Base-by-base conservation (phyloP, 2,113 vertebrate genomes). In the Oxyura jamaicensis region DNA sequence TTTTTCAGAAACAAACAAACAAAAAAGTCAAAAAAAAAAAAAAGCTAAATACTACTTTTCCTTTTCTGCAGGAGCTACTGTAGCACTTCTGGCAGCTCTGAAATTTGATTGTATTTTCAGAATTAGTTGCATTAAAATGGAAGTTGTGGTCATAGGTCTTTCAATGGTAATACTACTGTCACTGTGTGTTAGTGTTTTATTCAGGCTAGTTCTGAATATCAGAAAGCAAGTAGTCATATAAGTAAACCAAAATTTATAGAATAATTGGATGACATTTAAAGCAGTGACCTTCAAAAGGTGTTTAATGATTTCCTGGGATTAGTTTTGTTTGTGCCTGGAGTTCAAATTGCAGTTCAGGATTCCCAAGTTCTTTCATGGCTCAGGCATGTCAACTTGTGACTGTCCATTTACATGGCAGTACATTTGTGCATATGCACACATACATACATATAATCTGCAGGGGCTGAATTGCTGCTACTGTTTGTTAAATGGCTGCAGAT, bases 241-340 rank as follows among this genome's bases (percentile, higher is more conserved):
- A 62, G 83, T 88, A 90, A 77, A 83, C 17, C 14, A 1, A 1
- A 48, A 59, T 77, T 90, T 85, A 73, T 62, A 50, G n/a, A 83
- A 73, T 89, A 85, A 62, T 55, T 69, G 13, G 3, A 13, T 95
- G 74, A 74, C 36, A 83, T 91, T 96, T 92, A 87, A 89, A 91
- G 25, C 31, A 39, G n/a, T 93, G 82, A 71, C 55, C 36, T 91
- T 91, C 67, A 63, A 69, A 92, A 79, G 26, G 4, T 79, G 17
- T 71, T 86, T 81, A 86, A 83, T 71, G 55, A 36, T 87, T 92
- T 82, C 18, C 44, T 42, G 56, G 55, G 21, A 58, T 69, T 87
- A 58, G 13, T 48, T 89, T n/a, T 87, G 26, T 58, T 89, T 91
- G 66, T 82, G 29, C 41, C 90, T 85, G 56, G 19, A 76, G 55